Evolutionary conservation across 1,140 invertebrate species (phyloP), one percentile per base, ranked within the genome.

Genomic region (Sipha flava): DNA sequence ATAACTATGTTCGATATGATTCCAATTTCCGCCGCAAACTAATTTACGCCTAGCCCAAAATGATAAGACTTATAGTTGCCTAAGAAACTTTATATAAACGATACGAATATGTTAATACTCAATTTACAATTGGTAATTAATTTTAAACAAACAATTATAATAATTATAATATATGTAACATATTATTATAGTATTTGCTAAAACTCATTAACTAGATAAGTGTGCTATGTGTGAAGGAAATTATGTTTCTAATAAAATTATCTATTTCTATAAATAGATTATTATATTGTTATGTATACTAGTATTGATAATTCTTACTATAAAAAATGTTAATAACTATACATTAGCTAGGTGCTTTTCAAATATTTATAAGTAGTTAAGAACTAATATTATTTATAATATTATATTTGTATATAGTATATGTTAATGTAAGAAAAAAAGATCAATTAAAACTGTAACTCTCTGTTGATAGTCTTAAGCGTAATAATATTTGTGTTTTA

Each of bases 21-120:
- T 70, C 10, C 23, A 43, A 57, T 59, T 75, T 77, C 73, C 73
- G 73, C 73, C 73, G 37, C n/a, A 77, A 59, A 77, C 73, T 77
- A 77, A 34, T 77, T 77, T 57, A 57, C 47, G 73, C 73, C 73
- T 77, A 77, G 21, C 73, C 73, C 72, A 77, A 77, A 77, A 59
- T 59, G 6, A 77, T 77, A 59, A 77, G 73, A 77, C 73, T 77
- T 59, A 77, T 77, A 59, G 52, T 37, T 77, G 49, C 34, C 52
- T 59, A 77, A 77, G 73, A 73, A 49, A 68, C 40, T 4, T 40
- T 18, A 49, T 49, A 37, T 34, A n/a, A 37, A 40, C 1, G 34
- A 37, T 64, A 37, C 18, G 0, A 4, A 29, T 34, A 54, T 21
- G n/a, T n/a, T n/a, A n/a, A n/a, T n/a, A n/a, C n/a, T n/a, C n/a